These are phyloP conservation scores for Hydractinia echinata DNA, from an alignment of 30 jellyfish, hydroid and myxozoan species.

Conservation along the genomic window DNA sequence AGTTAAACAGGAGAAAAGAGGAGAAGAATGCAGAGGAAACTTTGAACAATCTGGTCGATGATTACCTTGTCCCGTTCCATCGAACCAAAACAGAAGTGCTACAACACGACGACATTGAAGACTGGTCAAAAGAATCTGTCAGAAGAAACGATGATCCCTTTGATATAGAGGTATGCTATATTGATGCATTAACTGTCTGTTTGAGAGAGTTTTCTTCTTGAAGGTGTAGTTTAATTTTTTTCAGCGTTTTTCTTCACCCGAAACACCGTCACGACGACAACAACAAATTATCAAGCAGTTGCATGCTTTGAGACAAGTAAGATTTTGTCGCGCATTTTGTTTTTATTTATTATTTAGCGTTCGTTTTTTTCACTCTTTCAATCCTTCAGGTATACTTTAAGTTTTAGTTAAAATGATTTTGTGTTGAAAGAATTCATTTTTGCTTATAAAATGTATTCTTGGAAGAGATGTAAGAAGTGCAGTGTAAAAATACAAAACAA, in stretches of 20 bases:
- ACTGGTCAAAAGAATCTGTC: background rate
- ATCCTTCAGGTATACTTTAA: background rate
- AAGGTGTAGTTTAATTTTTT: background rate
- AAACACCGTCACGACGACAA: constrained; percentile 8
- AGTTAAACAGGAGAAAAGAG: background rate
- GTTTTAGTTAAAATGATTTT: background rate
- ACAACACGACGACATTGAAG: background rate
- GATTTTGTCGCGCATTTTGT: background rate
- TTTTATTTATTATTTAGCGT: background rate
- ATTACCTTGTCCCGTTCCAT: constrained; percentile 5
- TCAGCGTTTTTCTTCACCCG: background rate
- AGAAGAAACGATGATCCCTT: background rate
- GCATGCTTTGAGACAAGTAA: background rate
- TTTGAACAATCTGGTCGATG: too few species aligned
- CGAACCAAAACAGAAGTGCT: background rate
- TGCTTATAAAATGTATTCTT: too few species aligned
- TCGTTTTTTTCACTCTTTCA: background rate
- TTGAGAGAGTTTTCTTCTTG: background rate
- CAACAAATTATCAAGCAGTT: constrained; percentile 1
- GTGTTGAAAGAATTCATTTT: background rate
- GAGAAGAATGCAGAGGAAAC: background rate
- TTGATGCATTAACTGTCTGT: background rate
- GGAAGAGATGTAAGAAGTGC: too few species aligned
- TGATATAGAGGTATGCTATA: too few species aligned
- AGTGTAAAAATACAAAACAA: too few species aligned